A percentile compares a stretch with the other conserved stretches of the same genome.
phyloP scores from a whole-genome alignment of 2,888 invertebrate genomes.

The Torymus auratus region DNA sequence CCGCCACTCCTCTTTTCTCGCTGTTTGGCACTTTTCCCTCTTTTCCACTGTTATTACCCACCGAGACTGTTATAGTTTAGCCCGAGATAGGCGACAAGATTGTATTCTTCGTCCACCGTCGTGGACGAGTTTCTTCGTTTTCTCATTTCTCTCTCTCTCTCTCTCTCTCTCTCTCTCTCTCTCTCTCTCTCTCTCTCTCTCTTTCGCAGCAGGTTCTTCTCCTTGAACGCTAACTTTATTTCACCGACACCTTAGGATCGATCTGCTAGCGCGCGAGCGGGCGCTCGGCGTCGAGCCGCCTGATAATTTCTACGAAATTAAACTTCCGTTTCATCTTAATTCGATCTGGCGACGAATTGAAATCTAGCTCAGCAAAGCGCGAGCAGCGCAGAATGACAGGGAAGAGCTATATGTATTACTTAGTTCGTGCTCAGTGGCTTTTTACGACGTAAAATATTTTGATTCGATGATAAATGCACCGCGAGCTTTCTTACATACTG shows the following conservation, averaged over 20 bases:
- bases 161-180: neutral
- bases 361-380: conserved; percentile 29
- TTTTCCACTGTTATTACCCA: conserved; percentile 24
- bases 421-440: conserved; percentile 21
- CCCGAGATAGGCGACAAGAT: conserved; percentile 19
- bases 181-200: neutral
- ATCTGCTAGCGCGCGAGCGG: neutral
- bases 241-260: neutral
- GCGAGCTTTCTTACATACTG: conserved; percentile 5
- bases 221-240: conserved; percentile 23
- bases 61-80: neutral
- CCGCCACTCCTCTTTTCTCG: neutral
- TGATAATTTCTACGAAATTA: conserved; percentile 52
- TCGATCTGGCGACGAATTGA: conserved; percentile 47
- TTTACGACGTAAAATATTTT: conserved; percentile 28
- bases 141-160: conserved; percentile 7
- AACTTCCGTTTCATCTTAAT: conserved; percentile 56
- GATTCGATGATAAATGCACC: conserved; percentile 39
- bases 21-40: conserved; percentile 2
- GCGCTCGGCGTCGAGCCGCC: neutral
- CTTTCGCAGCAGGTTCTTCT: too few species aligned
- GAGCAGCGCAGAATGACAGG: neutral
- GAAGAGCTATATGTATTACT: conserved; percentile 13
- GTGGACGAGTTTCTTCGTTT: neutral
- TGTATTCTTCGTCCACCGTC: conserved; percentile 17